Evolutionary conservation across 2,113 vertebrate species (phyloP).

Genomic region (Megaceryle torquata): DNA sequence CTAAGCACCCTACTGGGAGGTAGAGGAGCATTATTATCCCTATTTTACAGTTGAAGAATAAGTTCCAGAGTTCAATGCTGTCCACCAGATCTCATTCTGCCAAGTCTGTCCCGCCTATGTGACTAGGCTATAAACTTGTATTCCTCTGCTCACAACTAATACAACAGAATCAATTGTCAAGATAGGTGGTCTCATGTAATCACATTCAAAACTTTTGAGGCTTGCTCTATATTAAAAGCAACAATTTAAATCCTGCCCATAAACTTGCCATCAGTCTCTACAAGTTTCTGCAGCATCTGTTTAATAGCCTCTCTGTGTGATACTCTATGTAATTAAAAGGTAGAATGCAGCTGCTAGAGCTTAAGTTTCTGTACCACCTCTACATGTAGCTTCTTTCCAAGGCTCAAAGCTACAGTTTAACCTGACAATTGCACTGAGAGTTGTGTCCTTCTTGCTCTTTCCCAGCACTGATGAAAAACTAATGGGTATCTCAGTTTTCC

Average conservation of each 20-base stretch:
- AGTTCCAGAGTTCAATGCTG: conserved; percentile 44
- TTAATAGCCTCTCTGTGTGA: not conserved
- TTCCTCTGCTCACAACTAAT: conserved; percentile 15
- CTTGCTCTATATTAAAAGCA: conserved; percentile 1
- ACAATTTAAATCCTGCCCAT: not conserved
- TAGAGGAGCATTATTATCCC: conserved; percentile 10
- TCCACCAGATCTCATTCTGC: not conserved
- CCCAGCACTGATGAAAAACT: not conserved
- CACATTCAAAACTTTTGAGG: not conserved
- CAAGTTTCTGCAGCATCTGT: conserved; percentile 5
- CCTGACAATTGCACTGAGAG: not conserved
- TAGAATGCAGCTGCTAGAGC: not conserved
- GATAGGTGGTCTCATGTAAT: conserved; percentile 34
- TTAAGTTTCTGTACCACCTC: not conserved
- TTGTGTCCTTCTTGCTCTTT: not conserved
- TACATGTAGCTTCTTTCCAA: not conserved
- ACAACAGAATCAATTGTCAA: not conserved
- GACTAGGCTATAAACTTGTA: conserved; percentile 10
- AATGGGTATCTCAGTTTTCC: not conserved
- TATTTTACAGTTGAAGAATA: conserved; percentile 23
- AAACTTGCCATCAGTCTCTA: not conserved
- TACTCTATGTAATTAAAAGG: not conserved
- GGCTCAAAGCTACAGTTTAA: not conserved
- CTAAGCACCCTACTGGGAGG: conserved; percentile 22
- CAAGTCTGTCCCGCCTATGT: not conserved